Evolutionary conservation across 2,113 vertebrate species (phyloP).

Genomic region (Podarcis raffonei): DNA sequence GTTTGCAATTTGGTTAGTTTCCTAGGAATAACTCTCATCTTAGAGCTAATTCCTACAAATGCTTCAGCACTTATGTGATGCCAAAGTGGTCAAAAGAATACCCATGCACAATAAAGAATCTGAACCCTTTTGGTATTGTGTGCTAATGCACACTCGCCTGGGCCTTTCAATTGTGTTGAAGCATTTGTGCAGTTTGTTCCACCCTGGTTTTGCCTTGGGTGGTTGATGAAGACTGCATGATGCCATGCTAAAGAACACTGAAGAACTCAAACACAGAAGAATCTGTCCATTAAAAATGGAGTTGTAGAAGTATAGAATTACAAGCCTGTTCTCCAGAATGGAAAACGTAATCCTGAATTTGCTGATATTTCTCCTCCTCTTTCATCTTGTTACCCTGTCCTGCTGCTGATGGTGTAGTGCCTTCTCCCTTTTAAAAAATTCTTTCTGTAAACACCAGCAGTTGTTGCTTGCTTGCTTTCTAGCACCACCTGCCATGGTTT

Average conservation of each 20-base stretch:
- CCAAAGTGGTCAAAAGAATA: not conserved
- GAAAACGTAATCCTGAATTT: not conserved
- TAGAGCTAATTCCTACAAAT: not conserved
- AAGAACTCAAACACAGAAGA: not conserved
- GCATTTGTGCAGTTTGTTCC: not conserved
- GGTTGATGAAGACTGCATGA: not conserved
- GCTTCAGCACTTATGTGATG: not conserved
- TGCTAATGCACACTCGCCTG: not conserved
- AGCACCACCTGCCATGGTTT: not conserved
- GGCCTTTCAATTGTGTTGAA: not conserved
- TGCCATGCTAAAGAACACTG: not conserved
- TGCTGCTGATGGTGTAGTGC: not conserved
- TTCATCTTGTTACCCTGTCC: not conserved
- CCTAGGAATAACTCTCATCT: not conserved
- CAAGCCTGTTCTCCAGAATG: not conserved
- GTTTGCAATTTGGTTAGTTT: not conserved
- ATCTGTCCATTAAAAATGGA: not conserved
- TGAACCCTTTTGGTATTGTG: not conserved
- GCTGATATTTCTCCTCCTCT: rapidly evolving
- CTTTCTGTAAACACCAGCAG: not conserved
- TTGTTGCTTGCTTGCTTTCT: not conserved
- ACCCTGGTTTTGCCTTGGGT: no score
- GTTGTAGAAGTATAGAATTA: not conserved
- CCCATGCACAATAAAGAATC: not conserved
- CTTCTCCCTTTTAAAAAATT: not conserved